These are phyloP conservation scores for Trichonephila clavata DNA, from an alignment of 1,140 invertebrate genomes.

Conservation along the genomic window DNA sequence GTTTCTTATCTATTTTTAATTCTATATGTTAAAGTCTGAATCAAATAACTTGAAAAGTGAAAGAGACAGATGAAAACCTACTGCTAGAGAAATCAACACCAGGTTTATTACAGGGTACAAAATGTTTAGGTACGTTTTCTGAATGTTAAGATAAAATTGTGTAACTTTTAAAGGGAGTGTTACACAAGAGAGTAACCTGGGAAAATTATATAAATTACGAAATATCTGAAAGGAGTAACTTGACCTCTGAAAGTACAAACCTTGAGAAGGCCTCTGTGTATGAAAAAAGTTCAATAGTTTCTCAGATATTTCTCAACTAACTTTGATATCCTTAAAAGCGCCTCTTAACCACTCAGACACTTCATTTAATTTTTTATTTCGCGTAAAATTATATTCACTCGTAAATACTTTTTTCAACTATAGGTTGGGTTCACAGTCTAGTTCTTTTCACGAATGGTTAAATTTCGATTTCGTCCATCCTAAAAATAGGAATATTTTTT, in stretches of 20 bases:
- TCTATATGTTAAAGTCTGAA: not conserved
- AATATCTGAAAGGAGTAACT: conserved; percentile 10
- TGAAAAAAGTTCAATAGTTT: conserved; percentile 21
- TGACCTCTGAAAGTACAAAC: not conserved
- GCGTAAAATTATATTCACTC: too few relatives aligned
- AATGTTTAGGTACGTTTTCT: not conserved
- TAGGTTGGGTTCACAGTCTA: too few relatives aligned
- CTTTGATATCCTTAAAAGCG: not conserved
- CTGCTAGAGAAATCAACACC: not conserved
- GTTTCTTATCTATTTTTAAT: not conserved
- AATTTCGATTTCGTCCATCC: too few relatives aligned
- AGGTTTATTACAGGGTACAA: not conserved
- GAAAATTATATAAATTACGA: conserved; percentile 6
- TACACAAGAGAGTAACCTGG: not conserved
- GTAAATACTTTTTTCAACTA: too few relatives aligned
- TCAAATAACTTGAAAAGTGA: not conserved
- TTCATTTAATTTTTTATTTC: not conserved
- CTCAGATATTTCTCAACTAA: conserved; percentile 5
- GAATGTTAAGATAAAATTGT: conserved; percentile 8
- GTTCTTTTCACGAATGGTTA: too few relatives aligned
- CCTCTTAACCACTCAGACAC: not conserved
- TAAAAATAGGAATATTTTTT: too few relatives aligned
- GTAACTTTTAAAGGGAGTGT: not conserved
- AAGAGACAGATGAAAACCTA: not conserved
- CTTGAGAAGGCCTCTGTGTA: not conserved